Conservation (phyloP, 2,113 vertebrate genomes). For the Fulmarus glacialis region DNA sequence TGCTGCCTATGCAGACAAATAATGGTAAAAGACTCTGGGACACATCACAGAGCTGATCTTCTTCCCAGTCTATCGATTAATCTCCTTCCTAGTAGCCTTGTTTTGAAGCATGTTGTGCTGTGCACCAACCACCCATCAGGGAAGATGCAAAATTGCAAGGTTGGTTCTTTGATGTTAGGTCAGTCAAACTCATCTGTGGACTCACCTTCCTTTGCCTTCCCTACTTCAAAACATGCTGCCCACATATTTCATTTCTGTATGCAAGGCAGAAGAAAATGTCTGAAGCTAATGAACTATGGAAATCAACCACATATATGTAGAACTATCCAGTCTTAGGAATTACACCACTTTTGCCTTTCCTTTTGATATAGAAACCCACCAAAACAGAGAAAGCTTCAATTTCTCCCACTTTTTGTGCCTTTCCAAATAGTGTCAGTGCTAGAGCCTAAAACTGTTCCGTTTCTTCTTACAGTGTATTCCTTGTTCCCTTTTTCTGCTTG, state of each 20-base stretch:
- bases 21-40: background rate
- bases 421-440: background rate
- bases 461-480: background rate
- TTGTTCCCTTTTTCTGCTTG: background rate
- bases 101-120: background rate
- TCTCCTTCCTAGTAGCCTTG: background rate
- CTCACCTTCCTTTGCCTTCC: background rate
- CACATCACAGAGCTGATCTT: background rate
- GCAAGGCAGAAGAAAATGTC: background rate
- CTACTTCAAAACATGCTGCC: background rate
- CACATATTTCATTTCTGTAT: background rate
- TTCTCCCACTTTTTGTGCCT: background rate
- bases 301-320: background rate
- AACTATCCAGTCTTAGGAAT: background rate
- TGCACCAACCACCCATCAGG: background rate
- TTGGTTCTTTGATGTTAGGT: background rate
- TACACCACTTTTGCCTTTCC: background rate
- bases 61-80: background rate
- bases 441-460: background rate
- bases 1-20: background rate
- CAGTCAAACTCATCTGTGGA: background rate
- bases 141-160: background rate
- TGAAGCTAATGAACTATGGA: background rate
- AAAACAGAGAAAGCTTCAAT: background rate
- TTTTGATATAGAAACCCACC: background rate